These are phyloP conservation scores for Temnothorax ravouxi DNA, from an alignment of 2,888 invertebrate species.

Conservation along the genomic window DNA sequence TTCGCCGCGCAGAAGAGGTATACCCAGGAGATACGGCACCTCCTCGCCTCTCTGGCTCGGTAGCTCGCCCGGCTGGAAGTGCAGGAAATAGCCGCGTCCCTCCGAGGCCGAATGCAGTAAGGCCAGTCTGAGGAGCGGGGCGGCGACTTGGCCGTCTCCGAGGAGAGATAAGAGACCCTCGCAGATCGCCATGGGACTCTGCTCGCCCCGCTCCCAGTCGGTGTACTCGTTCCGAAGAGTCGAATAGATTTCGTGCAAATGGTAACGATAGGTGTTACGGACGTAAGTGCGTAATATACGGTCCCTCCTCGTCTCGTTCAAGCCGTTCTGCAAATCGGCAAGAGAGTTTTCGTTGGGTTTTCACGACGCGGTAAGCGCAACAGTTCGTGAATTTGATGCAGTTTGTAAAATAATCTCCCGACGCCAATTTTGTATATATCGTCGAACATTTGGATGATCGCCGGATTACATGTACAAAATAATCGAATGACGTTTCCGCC, in stretches of 20 bases:
- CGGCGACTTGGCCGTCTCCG: constrained; percentile 96
- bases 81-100: constrained; percentile 94
- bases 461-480: not conserved
- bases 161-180: constrained; percentile 92
- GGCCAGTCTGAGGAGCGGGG: constrained; percentile 93
- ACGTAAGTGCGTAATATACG: constrained; percentile 96
- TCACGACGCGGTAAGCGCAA: not conserved
- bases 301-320: constrained; percentile 95
- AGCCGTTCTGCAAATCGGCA: constrained; percentile 92
- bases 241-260: constrained; percentile 97
- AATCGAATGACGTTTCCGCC: not conserved
- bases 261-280: constrained; percentile 97
- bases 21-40: constrained; percentile 94
- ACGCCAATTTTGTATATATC: not conserved
- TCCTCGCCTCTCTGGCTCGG: constrained; percentile 96
- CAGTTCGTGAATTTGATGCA: not conserved
- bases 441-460: constrained; percentile 2
- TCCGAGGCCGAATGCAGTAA: constrained; percentile 93
- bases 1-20: constrained; percentile 90
- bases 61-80: constrained; percentile 94
- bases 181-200: constrained; percentile 93
- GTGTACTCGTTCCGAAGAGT: constrained; percentile 98
- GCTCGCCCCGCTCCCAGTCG: constrained; percentile 96
- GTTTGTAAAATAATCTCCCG: too few relatives aligned
- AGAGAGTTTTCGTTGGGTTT: not conserved